Evolutionary conservation across 1,140 invertebrate genomes (phyloP).

Genomic region (Cephus cinctus): DNA sequence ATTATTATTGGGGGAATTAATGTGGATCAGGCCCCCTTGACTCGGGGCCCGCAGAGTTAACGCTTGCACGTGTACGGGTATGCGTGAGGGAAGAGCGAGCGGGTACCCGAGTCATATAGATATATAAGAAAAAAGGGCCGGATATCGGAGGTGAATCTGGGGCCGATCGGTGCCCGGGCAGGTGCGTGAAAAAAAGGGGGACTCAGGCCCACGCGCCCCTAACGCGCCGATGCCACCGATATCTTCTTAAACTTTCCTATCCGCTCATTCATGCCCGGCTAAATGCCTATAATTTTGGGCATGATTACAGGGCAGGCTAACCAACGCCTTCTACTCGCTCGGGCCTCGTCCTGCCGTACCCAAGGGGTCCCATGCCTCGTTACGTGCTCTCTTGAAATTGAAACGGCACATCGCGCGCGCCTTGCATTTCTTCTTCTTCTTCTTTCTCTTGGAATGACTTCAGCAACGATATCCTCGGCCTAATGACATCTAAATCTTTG

Average conservation of each 20-base stretch:
- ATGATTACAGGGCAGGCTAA: slow-evolving; percentile 52
- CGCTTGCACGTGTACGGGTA: slow-evolving; percentile 16
- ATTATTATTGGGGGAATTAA: slow-evolving; percentile 17
- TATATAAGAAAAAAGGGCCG: slow-evolving; percentile 10
- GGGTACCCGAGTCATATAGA: too few relatives aligned
- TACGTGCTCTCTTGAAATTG: slow-evolving; percentile 41
- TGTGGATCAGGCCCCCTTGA: slow-evolving; percentile 24
- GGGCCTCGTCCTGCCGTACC: slow-evolving; percentile 2
- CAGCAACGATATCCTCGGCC: too few relatives aligned
- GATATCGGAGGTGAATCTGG: slow-evolving; percentile 41
- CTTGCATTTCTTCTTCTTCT: slow-evolving; percentile 8
- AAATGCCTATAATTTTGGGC: slow-evolving; percentile 54
- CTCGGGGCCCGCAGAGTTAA: too few relatives aligned
- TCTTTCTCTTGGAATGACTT: too few relatives aligned
- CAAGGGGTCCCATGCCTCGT: slow-evolving; percentile 26
- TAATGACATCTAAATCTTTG: slow-evolving; percentile 38
- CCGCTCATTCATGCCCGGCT: slow-evolving; percentile 47
- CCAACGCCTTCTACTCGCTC: slow-evolving; percentile 18
- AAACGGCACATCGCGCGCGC: slow-evolving; percentile 27
- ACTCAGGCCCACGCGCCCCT: slow-evolving; percentile 46
- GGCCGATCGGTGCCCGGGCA: slow-evolving; percentile 29
- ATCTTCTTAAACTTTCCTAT: slow-evolving; percentile 47
- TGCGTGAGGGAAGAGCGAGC: slow-evolving; percentile 9
- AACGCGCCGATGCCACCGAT: slow-evolving; percentile 50
- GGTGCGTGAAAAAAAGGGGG: too few relatives aligned